These are phyloP conservation scores for Enteromius paludinosus DNA, from an alignment of 2,797 vertebrate species.

Conservation along the genomic window DNA sequence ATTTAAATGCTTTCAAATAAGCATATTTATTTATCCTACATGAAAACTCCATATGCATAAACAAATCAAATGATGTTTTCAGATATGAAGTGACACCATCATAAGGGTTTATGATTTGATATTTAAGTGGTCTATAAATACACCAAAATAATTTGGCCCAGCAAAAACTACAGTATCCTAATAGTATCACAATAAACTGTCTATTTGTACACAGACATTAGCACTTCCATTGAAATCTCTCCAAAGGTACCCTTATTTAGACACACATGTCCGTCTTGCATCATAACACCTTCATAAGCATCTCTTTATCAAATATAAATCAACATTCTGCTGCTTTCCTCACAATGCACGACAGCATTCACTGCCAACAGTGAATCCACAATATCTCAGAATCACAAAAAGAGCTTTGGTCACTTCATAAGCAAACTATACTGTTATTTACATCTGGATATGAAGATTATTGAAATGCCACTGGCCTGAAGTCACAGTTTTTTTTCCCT, in stretches of 20 bases:
- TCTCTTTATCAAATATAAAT: constrained; percentile 15
- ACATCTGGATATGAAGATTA: background rate
- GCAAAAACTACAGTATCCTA: constrained; percentile 12
- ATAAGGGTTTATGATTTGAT: background rate
- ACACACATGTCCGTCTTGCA: background rate
- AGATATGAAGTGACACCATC: background rate
- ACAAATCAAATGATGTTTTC: background rate
- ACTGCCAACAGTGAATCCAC: constrained; percentile 20
- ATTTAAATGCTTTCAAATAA: constrained; percentile 1
- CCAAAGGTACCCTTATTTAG: background rate
- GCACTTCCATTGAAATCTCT: constrained; percentile 3
- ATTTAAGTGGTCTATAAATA: background rate
- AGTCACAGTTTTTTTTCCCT: constrained; percentile 8
- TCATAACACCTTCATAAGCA: background rate
- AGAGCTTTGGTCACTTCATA: constrained; percentile 56
- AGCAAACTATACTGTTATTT: constrained; percentile 2
- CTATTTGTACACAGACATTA: background rate
- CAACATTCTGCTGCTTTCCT: constrained; percentile 46
- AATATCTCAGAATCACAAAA: constrained; percentile 31
- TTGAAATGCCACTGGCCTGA: constrained; percentile 14
- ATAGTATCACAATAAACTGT: constrained; percentile 1
- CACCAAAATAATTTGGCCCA: constrained; percentile 33
- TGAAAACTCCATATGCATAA: constrained; percentile 2
- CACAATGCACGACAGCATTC: constrained; percentile 41
- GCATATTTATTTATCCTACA: constrained; percentile 6